These are phyloP conservation scores for Ennomos erosarius DNA, from an alignment of 2,888 invertebrate genomes.

Conservation along the genomic window DNA sequence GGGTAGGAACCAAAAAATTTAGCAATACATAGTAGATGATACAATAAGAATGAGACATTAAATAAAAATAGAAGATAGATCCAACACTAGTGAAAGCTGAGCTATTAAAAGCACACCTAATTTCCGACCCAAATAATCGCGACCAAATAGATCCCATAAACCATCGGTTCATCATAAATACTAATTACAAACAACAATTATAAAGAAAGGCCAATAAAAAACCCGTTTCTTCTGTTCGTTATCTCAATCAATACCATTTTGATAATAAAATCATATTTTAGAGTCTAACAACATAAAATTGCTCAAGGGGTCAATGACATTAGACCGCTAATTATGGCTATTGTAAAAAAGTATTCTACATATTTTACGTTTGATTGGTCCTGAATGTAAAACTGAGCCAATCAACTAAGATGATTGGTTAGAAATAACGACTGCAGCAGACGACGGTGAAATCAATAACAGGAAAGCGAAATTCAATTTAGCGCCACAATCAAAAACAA, in stretches of 20 bases:
- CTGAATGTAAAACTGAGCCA: conserved; percentile 37
- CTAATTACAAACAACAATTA: conserved; percentile 52
- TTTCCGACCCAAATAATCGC: conserved; percentile 22
- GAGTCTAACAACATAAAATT: conserved; percentile 41
- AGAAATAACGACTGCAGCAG: conserved; percentile 16
- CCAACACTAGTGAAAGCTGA: conserved; percentile 12
- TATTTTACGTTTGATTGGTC: conserved; percentile 42
- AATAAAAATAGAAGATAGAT: not conserved
- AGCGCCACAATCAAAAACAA: not conserved
- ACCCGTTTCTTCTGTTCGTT: conserved; percentile 49
- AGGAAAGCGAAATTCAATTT: conserved; percentile 8
- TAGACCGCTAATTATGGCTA: conserved; percentile 37
- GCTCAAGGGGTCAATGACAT: conserved; percentile 41
- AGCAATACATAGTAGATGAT: no score
- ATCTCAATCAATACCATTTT: conserved; percentile 46
- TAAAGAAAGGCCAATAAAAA: conserved; percentile 52
- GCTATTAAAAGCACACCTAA: conserved; percentile 18
- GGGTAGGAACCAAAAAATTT: no score
- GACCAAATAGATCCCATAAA: conserved; percentile 40
- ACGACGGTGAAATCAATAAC: conserved; percentile 11
- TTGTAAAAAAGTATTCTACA: conserved; percentile 40
- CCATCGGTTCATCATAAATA: conserved; percentile 47
- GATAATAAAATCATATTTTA: conserved; percentile 48
- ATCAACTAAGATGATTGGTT: conserved; percentile 33
- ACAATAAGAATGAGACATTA: no score